Base-by-base conservation (phyloP, 2,888 invertebrate species). In the Dryomyza anilis region DNA sequence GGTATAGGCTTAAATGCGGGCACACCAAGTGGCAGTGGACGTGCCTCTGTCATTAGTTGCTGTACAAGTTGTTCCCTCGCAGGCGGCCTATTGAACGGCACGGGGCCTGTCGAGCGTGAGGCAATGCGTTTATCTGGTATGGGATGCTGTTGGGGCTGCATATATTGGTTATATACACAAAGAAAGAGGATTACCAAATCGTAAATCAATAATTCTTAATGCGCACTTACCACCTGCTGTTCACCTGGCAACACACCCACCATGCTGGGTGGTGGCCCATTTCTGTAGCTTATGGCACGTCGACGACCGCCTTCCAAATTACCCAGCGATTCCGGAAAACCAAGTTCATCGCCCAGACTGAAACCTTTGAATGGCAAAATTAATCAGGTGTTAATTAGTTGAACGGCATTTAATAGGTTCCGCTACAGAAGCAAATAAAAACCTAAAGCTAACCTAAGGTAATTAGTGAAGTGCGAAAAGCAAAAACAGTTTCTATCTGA, bases 261-360 rank as follows among this genome's bases (percentile, higher is more conserved):
- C 30, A 72, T 61, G 72, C 85, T 80, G 62, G 86, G 85, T 5
- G 85, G 83, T 2, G 85, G 85, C 0, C 83, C 84, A 74, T 86
- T 86, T 73, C 85, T 86, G 64, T 86, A 80, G 77, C 83, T 87
- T 63, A 89, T 86, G 0, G 91, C 90, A 62, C 92, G 85, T 69
- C 92, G 85, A 68, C 90, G 87, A 72, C 88, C 88, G 50, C 88
- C 87, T 77, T 94, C 93, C 72, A 89, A 79, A 78, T 93, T 93
- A 1, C 93, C 90, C 52, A 94, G 81, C 0, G 94, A 93, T 76
- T 95, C 92, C 71, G 88, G 87, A 78, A 95, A 94, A 27, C 94
- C 94, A 67, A 94, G 84, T 79, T 94, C 94, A 77, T 95, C 94
- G 16, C 94, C 94, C 16, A 94, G 84, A 77, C 92, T 92, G 83